Percentiles rank a stretch among this genome's conserved stretches.
Conservation (phyloP, 2,797 vertebrate genomes). For the Melopsittacus undulatus region DNA sequence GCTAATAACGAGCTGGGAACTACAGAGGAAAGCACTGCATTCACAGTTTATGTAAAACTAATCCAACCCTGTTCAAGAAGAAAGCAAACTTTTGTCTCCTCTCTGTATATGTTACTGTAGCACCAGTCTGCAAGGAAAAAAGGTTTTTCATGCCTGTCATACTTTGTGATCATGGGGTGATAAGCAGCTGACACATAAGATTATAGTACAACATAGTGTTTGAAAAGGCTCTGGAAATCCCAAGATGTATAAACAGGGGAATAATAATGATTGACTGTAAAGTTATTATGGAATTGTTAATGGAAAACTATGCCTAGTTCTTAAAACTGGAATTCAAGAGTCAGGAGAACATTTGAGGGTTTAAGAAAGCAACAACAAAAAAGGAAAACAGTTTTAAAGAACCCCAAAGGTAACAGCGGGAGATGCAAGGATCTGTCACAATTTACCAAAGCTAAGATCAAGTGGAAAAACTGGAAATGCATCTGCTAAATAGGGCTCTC, state of each 20-base stretch:
- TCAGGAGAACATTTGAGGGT: neutral
- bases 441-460: neutral
- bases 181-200: neutral
- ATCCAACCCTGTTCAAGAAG: neutral
- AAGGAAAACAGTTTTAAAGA: neutral
- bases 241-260: neutral
- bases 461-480: neutral
- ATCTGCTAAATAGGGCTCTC: neutral
- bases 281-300: neutral
- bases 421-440: neutral
- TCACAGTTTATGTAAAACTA: neutral
- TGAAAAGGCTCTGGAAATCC: neutral
- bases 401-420: neutral
- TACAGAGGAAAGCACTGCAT: neutral
- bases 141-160: neutral
- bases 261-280: neutral
- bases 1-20: neutral
- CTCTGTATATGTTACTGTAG: neutral
- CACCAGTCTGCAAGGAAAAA: neutral
- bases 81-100: neutral
- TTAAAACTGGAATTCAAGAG: neutral
- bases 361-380: neutral
- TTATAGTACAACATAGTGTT: fast-evolving
- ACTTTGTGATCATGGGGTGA: neutral
- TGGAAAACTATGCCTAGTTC: neutral